Evolutionary conservation across 2,113 vertebrate species (phyloP), one percentile per base, ranked within the genome.

Genomic region (Cynoglossus semilaevis): DNA sequence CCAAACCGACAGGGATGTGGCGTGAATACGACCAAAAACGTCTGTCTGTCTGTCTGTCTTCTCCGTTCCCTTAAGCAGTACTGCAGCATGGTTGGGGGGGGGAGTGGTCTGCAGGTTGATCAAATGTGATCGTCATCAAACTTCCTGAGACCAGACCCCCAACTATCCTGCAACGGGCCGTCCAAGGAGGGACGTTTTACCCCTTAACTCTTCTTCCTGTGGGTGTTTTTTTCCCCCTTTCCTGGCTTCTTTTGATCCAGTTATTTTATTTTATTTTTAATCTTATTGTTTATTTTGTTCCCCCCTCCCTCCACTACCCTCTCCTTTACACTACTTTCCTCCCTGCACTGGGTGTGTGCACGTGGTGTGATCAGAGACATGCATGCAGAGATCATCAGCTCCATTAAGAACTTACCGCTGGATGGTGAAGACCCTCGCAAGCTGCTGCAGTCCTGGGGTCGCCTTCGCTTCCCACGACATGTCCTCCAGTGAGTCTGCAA

Each of bases 371-470:
- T 89, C 89, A 98, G 96, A 82, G 94, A 95, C 73, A 94, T 96
- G 93, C 95, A 97, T 92, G 94, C 93, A 65, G 94, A 98, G 93
- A 95, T 98, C 91, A 94, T 98, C 92, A 92, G 86, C 87, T 95
- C 91, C 87, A 95, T 98, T 89, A 97, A 96, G 91, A 95, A 93
- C 89, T 91, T 98, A 83, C 94, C 93, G 65, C 90, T 95, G 94
- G 94, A 97, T 85, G 93, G 93, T 36, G 94, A 91, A 81, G 96
- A 96, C 89, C 96, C 97, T 68, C 91, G 94, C 75, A 93, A 91
- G 89, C 92, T 97, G 72, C 92, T 98, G 67, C 94, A 93, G 84
- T 94, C 94, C 51, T 94, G 95, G 91, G 92, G 88, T 86, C 92
- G 92, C 58, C 93, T 94, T 57, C 94, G 93, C 74, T 93, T 89